phyloP scores from a whole-genome alignment of 2,797 vertebrate species.

The Bucorvus abyssinicus region DNA sequence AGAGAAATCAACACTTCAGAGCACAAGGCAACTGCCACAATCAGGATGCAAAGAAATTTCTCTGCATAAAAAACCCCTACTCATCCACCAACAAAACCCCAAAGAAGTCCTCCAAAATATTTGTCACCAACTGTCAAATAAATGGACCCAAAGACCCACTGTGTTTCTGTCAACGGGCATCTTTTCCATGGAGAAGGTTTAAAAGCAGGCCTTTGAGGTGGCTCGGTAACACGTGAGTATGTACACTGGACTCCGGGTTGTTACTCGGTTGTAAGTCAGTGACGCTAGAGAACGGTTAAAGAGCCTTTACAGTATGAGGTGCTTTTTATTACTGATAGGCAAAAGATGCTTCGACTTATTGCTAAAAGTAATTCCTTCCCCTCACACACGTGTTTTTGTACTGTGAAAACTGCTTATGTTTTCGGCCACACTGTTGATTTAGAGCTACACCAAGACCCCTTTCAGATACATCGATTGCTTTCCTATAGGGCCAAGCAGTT shows the following conservation, averaged over 20 bases:
- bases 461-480: background rate
- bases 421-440: background rate
- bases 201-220: background rate
- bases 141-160: background rate
- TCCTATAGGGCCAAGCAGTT: background rate
- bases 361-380: background rate
- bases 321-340: background rate
- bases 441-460: background rate
- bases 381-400: background rate
- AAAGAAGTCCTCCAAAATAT: background rate
- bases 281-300: background rate
- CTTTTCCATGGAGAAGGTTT: background rate
- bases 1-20: background rate
- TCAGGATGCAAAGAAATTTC: background rate
- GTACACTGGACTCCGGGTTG: background rate
- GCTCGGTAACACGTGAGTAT: accelerated
- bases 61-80: background rate
- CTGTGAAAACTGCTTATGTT: background rate
- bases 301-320: background rate
- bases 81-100: background rate
- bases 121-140: background rate
- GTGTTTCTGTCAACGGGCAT: background rate
- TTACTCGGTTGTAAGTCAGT: background rate
- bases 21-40: background rate
- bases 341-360: background rate